Conservation (phyloP, 1,140 invertebrate species). For the Bombus sibiricus region DNA sequence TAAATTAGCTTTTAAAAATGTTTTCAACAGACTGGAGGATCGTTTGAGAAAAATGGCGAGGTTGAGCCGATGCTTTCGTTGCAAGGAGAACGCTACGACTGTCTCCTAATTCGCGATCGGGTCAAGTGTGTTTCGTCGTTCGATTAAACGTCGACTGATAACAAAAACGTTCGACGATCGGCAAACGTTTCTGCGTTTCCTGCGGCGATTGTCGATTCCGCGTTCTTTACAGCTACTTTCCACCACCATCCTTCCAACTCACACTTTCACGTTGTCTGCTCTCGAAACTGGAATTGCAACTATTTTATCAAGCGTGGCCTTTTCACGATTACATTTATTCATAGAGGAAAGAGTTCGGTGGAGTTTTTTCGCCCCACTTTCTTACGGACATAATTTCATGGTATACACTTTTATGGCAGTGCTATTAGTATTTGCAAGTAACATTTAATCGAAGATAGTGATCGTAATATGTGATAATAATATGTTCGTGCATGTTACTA, state of each 20-base stretch:
- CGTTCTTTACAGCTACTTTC: neutral
- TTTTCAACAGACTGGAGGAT: too few relatives aligned
- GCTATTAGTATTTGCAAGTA: neutral
- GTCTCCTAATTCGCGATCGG: conserved; percentile 8
- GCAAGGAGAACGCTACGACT: neutral
- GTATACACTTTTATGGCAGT: neutral
- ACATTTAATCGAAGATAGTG: neutral
- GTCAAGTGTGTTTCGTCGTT: conserved; percentile 6
- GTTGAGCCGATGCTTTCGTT: too few relatives aligned
- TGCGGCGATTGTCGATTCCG: neutral
- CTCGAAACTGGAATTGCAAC: neutral
- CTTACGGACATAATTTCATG: neutral
- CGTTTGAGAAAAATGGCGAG: neutral
- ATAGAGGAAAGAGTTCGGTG: neutral
- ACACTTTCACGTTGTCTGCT: neutral
- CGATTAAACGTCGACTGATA: neutral
- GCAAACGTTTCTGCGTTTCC: neutral
- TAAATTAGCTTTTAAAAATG: neutral
- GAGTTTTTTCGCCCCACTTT: neutral
- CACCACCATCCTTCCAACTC: neutral
- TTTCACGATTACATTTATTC: neutral
- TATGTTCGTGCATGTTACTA: neutral
- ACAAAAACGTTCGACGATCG: conserved; percentile 8
- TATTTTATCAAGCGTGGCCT: neutral
- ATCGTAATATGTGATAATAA: neutral